phyloP scores from a whole-genome alignment of 2,888 invertebrate species.

The Lingula anatina region DNA sequence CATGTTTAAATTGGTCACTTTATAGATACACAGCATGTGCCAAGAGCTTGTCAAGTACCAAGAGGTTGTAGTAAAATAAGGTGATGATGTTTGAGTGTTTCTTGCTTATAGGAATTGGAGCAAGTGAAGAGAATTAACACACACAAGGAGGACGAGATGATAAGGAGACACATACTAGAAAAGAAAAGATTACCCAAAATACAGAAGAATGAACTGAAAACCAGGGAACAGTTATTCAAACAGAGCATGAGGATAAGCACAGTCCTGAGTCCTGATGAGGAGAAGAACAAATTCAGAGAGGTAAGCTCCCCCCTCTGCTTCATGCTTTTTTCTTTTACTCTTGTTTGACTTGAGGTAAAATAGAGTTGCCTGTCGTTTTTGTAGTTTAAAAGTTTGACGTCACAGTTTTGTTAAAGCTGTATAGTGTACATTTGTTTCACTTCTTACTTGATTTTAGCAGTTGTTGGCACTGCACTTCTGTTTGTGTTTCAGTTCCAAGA shows the following conservation, averaged over 20 bases:
- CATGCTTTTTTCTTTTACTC: too few relatives aligned
- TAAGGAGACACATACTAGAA: slow-evolving; percentile 85
- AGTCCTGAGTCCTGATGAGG: slow-evolving; percentile 40
- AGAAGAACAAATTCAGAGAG: slow-evolving; percentile 47
- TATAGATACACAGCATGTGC: too few relatives aligned
- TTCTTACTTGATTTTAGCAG: neutral
- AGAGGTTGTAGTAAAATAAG: neutral
- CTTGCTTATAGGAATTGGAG: slow-evolving; percentile 69
- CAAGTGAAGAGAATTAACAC: slow-evolving; percentile 67
- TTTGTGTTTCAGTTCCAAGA: slow-evolving; percentile 78
- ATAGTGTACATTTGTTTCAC: neutral
- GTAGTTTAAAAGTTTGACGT: too few relatives aligned
- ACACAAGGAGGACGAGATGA: slow-evolving; percentile 76
- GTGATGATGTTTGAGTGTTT: too few relatives aligned
- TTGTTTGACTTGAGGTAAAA: too few relatives aligned
- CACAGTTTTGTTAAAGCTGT: neutral
- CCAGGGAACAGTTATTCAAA: slow-evolving; percentile 95
- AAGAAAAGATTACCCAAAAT: slow-evolving; percentile 91
- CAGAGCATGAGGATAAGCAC: slow-evolving; percentile 80
- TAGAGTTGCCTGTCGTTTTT: too few relatives aligned
- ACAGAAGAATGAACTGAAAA: slow-evolving; percentile 94
- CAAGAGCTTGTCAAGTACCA: neutral
- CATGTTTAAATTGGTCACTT: too few relatives aligned
- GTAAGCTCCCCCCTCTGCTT: slow-evolving; percentile 13
- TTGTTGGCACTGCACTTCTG: neutral